phyloP scores from a whole-genome alignment of 2,797 vertebrate genomes.

The Rhinatrema bivittatum region DNA sequence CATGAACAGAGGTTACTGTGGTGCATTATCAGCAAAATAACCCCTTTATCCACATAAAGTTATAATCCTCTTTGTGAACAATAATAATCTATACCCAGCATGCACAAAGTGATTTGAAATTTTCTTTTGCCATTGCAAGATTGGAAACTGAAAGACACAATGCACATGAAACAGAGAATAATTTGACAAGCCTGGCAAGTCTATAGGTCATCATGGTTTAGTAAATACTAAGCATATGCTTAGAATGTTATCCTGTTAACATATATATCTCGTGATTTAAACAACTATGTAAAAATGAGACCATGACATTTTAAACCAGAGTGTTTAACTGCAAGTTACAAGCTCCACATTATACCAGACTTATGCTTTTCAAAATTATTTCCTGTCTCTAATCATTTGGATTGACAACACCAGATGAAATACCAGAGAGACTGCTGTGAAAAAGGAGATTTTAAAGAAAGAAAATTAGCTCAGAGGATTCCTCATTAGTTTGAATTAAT shows the following conservation, averaged over 20 bases:
- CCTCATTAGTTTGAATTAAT: no score
- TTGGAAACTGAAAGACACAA: slow-evolving; percentile 15
- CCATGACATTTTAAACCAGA: no score
- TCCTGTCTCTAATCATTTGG: no score
- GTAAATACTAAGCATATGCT: slow-evolving; percentile 2
- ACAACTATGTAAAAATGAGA: no score
- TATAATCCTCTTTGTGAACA: slow-evolving; percentile 36
- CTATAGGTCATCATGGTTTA: background rate
- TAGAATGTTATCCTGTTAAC: background rate
- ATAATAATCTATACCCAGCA: slow-evolving; percentile 16
- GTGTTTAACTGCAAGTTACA: no score
- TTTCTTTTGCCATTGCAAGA: slow-evolving; percentile 26
- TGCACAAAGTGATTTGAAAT: slow-evolving; percentile 10
- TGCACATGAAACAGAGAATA: background rate
- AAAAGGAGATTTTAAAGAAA: no score
- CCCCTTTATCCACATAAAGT: slow-evolving; percentile 20
- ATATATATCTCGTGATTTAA: background rate
- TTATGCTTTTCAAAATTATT: no score
- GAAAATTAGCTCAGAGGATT: no score
- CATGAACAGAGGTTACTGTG: slow-evolving; percentile 36
- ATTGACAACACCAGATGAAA: no score
- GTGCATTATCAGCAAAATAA: slow-evolving; percentile 21
- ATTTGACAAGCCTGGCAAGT: slow-evolving; percentile 11
- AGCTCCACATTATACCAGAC: no score
- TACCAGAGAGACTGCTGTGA: no score